Percentiles rank a stretch among this genome's conserved stretches.
phyloP scores from a whole-genome alignment of 2,888 invertebrate species.

The Tanypteryx hageni region DNA sequence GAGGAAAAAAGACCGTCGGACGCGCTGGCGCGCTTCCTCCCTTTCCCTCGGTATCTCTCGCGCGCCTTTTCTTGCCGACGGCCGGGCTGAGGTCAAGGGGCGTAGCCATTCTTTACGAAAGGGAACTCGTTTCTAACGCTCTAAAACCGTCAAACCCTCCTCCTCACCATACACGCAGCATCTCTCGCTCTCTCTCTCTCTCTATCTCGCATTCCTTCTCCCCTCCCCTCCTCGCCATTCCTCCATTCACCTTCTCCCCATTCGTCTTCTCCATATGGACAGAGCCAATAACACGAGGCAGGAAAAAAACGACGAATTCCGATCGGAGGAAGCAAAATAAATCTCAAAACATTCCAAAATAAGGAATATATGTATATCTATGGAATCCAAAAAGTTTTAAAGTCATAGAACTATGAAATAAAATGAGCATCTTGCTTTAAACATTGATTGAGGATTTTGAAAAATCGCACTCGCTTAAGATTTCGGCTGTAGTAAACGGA shows the following conservation, averaged over 20 bases:
- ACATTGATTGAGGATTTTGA: too few species aligned
- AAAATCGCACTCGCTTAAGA: too few species aligned
- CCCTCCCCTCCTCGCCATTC: not conserved
- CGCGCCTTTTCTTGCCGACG: not conserved
- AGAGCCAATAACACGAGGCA: not conserved
- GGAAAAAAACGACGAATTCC: not conserved
- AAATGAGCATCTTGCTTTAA: too few species aligned
- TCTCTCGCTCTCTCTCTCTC: not conserved
- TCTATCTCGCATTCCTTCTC: not conserved
- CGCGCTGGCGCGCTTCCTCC: not conserved
- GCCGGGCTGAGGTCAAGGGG: not conserved
- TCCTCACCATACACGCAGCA: not conserved
- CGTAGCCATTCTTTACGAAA: not conserved
- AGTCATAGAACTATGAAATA: too few species aligned
- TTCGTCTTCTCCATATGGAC: not conserved
- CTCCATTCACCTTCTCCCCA: not conserved
- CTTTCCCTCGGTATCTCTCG: too few species aligned
- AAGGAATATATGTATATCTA: not conserved
- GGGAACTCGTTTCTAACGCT: slow-evolving; percentile 43
- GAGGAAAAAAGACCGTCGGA: not conserved
- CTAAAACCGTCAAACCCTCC: not conserved
- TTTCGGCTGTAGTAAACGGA: too few species aligned
- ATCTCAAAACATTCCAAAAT: not conserved
- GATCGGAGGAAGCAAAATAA: not conserved
- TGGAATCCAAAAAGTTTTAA: too few species aligned